Conservation (phyloP, 2,888 invertebrate species). For the Ptychoptera contaminata region DNA sequence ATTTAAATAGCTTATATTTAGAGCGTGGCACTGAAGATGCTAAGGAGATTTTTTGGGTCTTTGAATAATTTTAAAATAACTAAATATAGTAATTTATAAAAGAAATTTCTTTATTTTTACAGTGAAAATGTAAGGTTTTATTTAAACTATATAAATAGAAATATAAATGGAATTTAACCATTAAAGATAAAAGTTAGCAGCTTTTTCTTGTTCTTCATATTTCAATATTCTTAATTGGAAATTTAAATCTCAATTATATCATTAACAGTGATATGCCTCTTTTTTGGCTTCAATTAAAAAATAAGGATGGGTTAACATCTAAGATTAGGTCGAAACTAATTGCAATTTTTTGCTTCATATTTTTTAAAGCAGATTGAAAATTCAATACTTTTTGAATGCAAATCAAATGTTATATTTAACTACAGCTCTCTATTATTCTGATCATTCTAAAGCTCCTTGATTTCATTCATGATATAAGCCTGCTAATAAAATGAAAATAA, state of each 20-base stretch:
- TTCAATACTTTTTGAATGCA: constrained; percentile 33
- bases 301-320: constrained; percentile 29
- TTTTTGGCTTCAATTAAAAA: constrained; percentile 18
- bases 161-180: constrained; percentile 31
- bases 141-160: constrained; percentile 47
- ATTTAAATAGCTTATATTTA: no score
- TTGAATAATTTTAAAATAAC: no score
- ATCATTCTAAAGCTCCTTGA: constrained; percentile 44
- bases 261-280: constrained; percentile 54
- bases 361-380: constrained; percentile 26
- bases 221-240: constrained; percentile 44
- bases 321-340: constrained; percentile 38
- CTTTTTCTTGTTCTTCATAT: constrained; percentile 25
- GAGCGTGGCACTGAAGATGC: no score
- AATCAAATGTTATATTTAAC: constrained; percentile 34
- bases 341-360: constrained; percentile 33
- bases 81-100: no score
- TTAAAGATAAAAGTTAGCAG: no score
- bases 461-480: constrained; percentile 38
- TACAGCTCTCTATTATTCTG: constrained; percentile 26
- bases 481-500: constrained; percentile 36
- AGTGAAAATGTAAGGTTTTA: constrained; percentile 51
- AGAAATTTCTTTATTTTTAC: constrained; percentile 23
- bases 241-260: constrained; percentile 35
- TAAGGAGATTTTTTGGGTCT: no score